These are phyloP conservation scores for Miniopterus natalensis DNA, from an alignment of 2,113 vertebrate genomes.

Conservation along the genomic window DNA sequence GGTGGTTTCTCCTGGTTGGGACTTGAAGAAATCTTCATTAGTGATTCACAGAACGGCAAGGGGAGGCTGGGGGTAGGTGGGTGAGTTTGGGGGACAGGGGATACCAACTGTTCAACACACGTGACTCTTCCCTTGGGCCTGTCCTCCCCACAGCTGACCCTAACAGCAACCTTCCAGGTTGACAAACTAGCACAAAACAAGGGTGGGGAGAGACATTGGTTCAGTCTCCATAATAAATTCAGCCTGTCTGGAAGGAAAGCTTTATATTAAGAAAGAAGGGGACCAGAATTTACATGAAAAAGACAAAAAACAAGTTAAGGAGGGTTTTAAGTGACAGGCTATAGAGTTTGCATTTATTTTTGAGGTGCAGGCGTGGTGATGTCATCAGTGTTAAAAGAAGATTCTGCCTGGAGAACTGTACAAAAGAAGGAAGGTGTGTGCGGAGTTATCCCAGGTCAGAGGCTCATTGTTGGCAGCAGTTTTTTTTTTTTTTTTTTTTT, in stretches of 20 bases:
- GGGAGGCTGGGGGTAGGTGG: rapidly evolving
- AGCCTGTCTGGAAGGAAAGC: background rate
- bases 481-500: no score
- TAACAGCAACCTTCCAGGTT: background rate
- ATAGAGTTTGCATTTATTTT: background rate
- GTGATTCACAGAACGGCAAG: background rate
- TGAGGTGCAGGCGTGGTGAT: background rate
- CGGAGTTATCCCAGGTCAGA: background rate
- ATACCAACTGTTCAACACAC: background rate
- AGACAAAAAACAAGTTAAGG: background rate
- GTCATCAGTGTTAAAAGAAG: background rate
- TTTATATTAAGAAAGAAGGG: background rate
- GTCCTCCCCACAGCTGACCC: background rate
- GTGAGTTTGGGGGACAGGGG: background rate
- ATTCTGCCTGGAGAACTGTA: background rate
- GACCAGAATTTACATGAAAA: background rate
- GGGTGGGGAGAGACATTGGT: background rate
- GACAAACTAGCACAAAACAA: background rate
- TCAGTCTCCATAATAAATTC: background rate
- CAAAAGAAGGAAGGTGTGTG: background rate
- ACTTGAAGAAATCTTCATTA: background rate
- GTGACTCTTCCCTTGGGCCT: background rate
- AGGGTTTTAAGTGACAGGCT: background rate
- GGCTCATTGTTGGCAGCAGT: rapidly evolving
- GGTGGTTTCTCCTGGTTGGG: background rate